Evolutionary conservation across 2,113 vertebrate species (phyloP).

Genomic region (Tenebrosternarchus preto): DNA sequence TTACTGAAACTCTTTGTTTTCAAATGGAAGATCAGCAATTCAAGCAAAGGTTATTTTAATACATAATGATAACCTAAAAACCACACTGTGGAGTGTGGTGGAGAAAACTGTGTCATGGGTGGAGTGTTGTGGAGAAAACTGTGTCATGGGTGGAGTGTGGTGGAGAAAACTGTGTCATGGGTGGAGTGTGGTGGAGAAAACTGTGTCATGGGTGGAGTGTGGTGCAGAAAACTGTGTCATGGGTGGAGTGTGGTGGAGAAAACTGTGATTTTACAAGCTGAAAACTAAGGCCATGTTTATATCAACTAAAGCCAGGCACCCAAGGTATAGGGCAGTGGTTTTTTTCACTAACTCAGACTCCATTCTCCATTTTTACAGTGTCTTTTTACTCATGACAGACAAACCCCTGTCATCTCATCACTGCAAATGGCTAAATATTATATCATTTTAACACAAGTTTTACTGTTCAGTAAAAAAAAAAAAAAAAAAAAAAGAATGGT

Average conservation of each 20-base stretch:
- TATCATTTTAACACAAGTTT: neutral
- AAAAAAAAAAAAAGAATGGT: neutral
- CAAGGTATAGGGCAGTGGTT: constrained; percentile 67
- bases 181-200: constrained; percentile 19
- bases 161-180: constrained; percentile 31
- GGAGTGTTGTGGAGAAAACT: no score
- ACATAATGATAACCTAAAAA: neutral
- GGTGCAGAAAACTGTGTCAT: constrained; percentile 26
- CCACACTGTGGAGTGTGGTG: neutral
- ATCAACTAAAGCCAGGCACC: constrained; percentile 65
- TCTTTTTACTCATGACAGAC: neutral
- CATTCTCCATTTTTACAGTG: neutral
- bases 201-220: neutral
- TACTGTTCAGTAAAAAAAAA: neutral
- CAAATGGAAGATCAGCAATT: constrained; percentile 28
- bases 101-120: constrained; percentile 26
- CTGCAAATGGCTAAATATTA: neutral
- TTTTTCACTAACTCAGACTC: constrained; percentile 25
- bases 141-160: neutral
- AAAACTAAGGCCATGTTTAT: constrained; percentile 35
- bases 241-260: no score
- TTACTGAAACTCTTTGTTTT: neutral
- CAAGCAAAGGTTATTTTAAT: neutral
- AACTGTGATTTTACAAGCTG: constrained; percentile 24
- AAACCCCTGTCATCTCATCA: neutral